phyloP scores from a whole-genome alignment of 2,113 vertebrate species.

The Periophthalmus modestus region DNA sequence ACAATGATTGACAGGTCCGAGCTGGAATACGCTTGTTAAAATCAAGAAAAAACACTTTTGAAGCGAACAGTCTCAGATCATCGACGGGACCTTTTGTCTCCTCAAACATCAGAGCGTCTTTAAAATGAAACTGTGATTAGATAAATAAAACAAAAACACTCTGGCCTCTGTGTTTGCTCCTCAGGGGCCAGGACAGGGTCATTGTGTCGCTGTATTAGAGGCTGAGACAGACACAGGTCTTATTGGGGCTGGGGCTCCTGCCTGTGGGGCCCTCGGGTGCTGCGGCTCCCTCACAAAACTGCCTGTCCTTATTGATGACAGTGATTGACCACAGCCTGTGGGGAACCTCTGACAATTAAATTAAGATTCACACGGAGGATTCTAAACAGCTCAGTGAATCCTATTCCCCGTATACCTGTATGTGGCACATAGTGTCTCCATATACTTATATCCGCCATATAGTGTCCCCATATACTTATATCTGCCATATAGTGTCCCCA shows the following conservation, averaged over 20 bases:
- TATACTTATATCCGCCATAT: too few relatives aligned
- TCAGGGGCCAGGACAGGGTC: neutral
- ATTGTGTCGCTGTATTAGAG: slow-evolving; percentile 40
- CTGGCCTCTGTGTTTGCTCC: too few relatives aligned
- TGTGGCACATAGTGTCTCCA: neutral
- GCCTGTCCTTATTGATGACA: slow-evolving; percentile 71
- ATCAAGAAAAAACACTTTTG: too few relatives aligned
- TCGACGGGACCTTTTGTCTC: neutral
- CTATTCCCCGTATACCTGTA: neutral
- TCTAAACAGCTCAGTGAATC: neutral
- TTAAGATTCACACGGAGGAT: slow-evolving; percentile 61
- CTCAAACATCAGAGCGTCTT: neutral
- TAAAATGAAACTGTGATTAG: too few relatives aligned
- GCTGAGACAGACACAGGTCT: slow-evolving; percentile 24
- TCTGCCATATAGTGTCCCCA: neutral
- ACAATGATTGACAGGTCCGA: neutral
- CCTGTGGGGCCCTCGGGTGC: slow-evolving; percentile 28
- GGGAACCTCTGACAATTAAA: slow-evolving; percentile 68
- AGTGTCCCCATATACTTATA: too few relatives aligned
- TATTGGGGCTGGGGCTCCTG: slow-evolving; percentile 11
- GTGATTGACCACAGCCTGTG: slow-evolving; percentile 67
- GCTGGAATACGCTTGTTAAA: too few relatives aligned
- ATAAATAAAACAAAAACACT: neutral
- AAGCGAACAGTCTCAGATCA: neutral
- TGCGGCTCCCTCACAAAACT: slow-evolving; percentile 65